Base-by-base conservation (phyloP, 2,888 invertebrate genomes). In the Sesamia inferens region DNA sequence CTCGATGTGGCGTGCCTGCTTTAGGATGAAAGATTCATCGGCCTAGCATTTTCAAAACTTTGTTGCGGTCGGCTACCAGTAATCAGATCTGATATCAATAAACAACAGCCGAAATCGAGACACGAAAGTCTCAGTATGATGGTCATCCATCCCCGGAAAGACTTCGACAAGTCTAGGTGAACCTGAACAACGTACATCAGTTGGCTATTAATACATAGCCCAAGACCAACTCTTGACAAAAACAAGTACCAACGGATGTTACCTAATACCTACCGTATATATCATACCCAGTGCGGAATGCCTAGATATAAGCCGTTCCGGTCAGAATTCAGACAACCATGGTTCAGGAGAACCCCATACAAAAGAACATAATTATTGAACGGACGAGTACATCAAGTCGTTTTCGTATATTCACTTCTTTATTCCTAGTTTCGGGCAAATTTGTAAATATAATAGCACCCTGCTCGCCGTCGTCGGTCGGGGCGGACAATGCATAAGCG, bases 391-490 rank as follows among this genome's bases (percentile, higher is more conserved):
- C 22, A 82, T 86, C 84, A 84, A 73, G 59, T 44, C 31, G 65
- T 84, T 79, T 84, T 79, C 78, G 81, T 81, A 85, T 87, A 84
- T 85, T 85, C 84, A 85, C 86, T 85, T 74, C 79, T 84, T 83
- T 81, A 84, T 81, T 79, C 82, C 79, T 76, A 82, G 78, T 83
- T 85, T 79, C 84, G 73, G 80, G 65, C 81, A 74, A 88, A 93
- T 94, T 92, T 94, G 93, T 92, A 85, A 94, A 93, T 93, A 93
- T 92, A 94, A 94, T 93, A 68, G 63, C 71, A 69, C 58, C 75
- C 75, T 63, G 76, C 58, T 73, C 61, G 63, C 75, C 62, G 70
- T 24, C 62, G 69, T 67, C 76, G 47, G 75, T 59, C 69, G 70
- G 71, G 78, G 79, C 84, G 85, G 86, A 84, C 89, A 90, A 92